These are phyloP conservation scores for Embiotoca jacksoni DNA, from an alignment of 2,113 vertebrate species.

Conservation along the genomic window DNA sequence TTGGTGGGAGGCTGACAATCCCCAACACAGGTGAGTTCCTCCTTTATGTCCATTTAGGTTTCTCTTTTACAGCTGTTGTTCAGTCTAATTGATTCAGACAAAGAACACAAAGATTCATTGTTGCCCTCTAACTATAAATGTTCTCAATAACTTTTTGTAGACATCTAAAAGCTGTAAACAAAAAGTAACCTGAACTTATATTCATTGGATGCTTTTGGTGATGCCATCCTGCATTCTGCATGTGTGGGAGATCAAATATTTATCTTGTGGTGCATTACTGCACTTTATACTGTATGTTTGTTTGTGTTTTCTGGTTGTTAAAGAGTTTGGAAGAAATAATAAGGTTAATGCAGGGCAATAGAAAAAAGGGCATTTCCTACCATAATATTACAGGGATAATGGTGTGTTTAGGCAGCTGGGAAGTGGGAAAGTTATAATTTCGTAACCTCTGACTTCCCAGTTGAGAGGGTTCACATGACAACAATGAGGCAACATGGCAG, in stretches of 20 bases:
- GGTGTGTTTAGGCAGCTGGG: no score
- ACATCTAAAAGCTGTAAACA: no score
- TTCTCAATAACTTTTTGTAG: neutral
- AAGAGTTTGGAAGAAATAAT: neutral
- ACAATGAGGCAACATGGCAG: no score
- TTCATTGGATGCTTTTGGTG: neutral
- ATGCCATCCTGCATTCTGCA: neutral
- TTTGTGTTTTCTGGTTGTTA: no score
- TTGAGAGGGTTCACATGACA: no score
- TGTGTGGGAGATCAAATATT: no score
- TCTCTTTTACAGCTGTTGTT: neutral
- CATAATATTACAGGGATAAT: neutral
- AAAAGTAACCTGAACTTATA: neutral
- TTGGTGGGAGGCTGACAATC: conserved; percentile 95
- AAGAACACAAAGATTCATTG: neutral
- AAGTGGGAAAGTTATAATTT: no score
- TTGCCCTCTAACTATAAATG: neutral
- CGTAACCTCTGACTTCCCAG: no score
- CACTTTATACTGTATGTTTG: neutral
- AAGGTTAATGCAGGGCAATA: neutral
- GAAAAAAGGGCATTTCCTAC: neutral
- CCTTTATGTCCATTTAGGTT: neutral
- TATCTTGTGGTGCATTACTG: neutral
- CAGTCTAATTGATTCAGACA: neutral
- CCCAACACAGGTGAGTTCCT: conserved; percentile 91